Conservation (phyloP, 2,113 vertebrate genomes). For the Montifringilla adamsi region DNA sequence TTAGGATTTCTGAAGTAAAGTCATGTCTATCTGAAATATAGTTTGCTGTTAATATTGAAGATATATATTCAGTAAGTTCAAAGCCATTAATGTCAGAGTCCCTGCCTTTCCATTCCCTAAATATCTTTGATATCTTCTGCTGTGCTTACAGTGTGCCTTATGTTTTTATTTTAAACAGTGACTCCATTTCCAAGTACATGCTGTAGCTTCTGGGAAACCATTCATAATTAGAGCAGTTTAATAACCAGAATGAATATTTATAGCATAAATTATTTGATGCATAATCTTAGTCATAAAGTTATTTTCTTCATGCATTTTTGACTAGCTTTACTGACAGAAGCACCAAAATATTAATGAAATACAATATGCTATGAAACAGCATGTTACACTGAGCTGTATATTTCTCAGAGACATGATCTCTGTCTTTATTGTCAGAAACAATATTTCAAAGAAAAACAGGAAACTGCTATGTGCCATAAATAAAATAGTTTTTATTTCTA, state of each 20-base stretch:
- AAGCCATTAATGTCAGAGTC: background rate
- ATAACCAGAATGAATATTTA: background rate
- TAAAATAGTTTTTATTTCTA: background rate
- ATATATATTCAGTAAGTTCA: background rate
- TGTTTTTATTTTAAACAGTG: background rate
- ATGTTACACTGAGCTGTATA: background rate
- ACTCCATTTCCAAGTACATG: background rate
- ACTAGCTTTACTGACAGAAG: background rate
- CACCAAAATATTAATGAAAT: background rate
- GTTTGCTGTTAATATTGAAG: background rate
- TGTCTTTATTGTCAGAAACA: background rate
- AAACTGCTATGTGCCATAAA: background rate
- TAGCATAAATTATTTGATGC: background rate
- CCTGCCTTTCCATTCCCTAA: background rate
- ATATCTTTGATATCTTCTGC: background rate
- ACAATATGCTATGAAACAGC: background rate
- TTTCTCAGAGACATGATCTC: background rate
- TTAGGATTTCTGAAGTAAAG: background rate
- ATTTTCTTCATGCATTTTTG: background rate
- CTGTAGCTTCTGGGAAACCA: background rate
- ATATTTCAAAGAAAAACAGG: background rate
- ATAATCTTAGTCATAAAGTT: background rate
- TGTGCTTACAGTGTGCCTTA: background rate
- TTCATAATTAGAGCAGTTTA: background rate
- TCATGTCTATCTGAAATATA: background rate